These are phyloP conservation scores for Gavia stellata DNA, from an alignment of 2,113 vertebrate genomes.

Conservation along the genomic window DNA sequence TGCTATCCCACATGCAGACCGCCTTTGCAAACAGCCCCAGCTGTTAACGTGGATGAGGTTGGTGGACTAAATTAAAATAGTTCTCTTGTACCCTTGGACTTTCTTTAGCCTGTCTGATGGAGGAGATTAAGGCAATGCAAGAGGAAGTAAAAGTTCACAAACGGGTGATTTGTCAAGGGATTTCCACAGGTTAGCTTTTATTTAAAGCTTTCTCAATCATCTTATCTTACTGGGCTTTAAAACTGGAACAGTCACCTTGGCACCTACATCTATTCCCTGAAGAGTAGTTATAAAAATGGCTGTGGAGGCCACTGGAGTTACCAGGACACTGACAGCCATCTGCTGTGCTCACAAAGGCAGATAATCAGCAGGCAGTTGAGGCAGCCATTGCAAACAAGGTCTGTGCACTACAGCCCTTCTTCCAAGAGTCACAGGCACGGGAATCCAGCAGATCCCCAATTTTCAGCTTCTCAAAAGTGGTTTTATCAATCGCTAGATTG, in stretches of 20 bases:
- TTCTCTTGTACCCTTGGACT: conserved; percentile 6
- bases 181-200: conserved; percentile 58
- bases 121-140: conserved; percentile 32
- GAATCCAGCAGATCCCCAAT: neutral
- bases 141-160: conserved; percentile 63
- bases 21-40: neutral
- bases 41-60: neutral
- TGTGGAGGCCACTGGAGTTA: neutral
- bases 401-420: neutral
- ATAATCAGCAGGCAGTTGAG: neutral
- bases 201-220: conserved; percentile 64
- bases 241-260: conserved; percentile 53
- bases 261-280: neutral
- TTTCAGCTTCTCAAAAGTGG: neutral
- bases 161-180: conserved; percentile 47
- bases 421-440: neutral
- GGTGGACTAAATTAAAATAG: neutral
- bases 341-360: neutral
- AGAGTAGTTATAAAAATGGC: conserved; percentile 29
- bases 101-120: conserved; percentile 31
- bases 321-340: neutral
- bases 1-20: neutral
- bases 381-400: neutral
- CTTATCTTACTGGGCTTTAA: conserved; percentile 56
- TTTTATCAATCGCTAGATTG: neutral